These are phyloP conservation scores for Galendromus occidentalis DNA, from an alignment of 1,140 invertebrate species.

Conservation along the genomic window DNA sequence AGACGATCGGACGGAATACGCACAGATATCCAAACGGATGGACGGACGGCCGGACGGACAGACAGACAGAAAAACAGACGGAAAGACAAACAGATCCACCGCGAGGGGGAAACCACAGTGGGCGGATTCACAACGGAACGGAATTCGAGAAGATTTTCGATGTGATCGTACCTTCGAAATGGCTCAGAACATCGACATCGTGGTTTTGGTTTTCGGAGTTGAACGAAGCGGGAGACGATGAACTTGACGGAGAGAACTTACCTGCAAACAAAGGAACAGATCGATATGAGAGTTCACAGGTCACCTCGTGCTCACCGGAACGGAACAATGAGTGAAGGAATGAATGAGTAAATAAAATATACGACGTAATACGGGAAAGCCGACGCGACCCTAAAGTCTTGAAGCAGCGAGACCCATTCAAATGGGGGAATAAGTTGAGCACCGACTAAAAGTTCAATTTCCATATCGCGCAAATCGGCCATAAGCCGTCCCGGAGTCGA, in stretches of 20 bases:
- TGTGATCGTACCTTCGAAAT: conserved; percentile 9
- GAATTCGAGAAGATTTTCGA: neutral
- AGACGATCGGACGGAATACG: too few relatives aligned
- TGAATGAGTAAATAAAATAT: conserved; percentile 12
- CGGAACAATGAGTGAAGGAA: conserved; percentile 18
- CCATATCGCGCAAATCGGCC: too few relatives aligned
- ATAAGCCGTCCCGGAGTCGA: too few relatives aligned
- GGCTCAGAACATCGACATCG: conserved; percentile 4
- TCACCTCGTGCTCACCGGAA: neutral
- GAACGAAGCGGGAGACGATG: conserved; percentile 2
- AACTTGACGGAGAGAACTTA: conserved; percentile 7
- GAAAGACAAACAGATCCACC: conserved; percentile 11
- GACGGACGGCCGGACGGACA: too few relatives aligned
- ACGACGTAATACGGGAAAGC: neutral
- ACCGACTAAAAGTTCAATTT: too few relatives aligned
- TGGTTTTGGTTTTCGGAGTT: conserved; percentile 2
- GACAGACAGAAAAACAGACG: conserved; percentile 14
- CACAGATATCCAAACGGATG: too few relatives aligned
- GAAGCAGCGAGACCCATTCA: too few relatives aligned
- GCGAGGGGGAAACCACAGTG: neutral
- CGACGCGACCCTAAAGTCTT: too few relatives aligned
- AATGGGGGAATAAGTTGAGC: too few relatives aligned
- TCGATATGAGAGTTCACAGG: conserved; percentile 8
- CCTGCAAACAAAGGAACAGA: neutral
- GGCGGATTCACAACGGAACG: neutral